These are phyloP conservation scores for Promerops cafer DNA, from an alignment of 2,113 vertebrate species.

Conservation along the genomic window DNA sequence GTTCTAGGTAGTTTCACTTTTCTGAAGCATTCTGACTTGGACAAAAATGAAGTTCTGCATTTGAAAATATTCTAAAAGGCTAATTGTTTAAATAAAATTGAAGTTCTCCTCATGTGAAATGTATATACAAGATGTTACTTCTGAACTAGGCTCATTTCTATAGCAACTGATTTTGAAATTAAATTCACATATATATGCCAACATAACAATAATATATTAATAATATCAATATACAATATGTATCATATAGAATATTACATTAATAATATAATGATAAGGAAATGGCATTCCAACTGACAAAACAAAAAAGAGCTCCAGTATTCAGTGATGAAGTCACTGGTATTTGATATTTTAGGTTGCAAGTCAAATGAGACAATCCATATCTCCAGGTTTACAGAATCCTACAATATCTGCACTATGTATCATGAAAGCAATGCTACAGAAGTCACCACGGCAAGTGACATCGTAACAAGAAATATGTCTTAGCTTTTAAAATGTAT, in stretches of 20 bases:
- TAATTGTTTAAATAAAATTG: background rate
- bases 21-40: background rate
- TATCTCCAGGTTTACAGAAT: background rate
- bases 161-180: background rate
- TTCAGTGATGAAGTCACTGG: background rate
- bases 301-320: background rate
- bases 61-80: background rate
- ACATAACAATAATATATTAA: background rate
- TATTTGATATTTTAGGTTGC: background rate
- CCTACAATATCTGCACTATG: background rate
- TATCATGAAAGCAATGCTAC: background rate
- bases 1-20: background rate
- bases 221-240: too few relatives aligned
- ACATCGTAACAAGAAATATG: background rate
- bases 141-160: background rate
- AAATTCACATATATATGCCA: background rate
- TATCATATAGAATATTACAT: background rate
- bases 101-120: background rate
- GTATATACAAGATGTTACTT: background rate
- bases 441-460: background rate
- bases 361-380: background rate
- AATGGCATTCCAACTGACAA: background rate
- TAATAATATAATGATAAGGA: background rate
- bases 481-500: background rate
- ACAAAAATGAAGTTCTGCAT: background rate